Conservation (phyloP, 2,888 invertebrate species). For the Euclidia mi region DNA sequence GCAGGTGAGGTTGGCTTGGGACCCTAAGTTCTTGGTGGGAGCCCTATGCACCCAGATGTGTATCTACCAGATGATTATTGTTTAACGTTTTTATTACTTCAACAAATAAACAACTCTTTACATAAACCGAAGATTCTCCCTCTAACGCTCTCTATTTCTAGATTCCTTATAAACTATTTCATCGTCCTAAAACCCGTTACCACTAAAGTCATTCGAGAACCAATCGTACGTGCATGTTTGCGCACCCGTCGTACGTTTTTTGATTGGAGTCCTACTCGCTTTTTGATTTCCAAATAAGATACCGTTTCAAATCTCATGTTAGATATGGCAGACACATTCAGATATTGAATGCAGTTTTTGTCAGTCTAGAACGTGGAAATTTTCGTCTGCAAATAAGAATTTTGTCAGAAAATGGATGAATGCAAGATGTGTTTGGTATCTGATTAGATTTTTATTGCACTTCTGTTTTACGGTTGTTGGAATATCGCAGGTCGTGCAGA, state of each 20-base stretch:
- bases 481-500: not conserved
- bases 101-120: no score
- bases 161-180: no score
- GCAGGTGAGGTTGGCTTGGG: no score
- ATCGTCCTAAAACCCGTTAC: not conserved
- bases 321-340: conserved; percentile 54
- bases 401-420: conserved; percentile 44
- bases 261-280: conserved; percentile 64
- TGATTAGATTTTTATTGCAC: conserved; percentile 48
- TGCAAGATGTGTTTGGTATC: conserved; percentile 30
- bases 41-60: no score
- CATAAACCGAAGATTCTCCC: no score
- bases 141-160: not conserved
- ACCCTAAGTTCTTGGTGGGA: no score
- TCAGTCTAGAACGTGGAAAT: conserved; percentile 43
- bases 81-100: no score
- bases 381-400: conserved; percentile 45
- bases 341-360: conserved; percentile 66
- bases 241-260: conserved; percentile 62
- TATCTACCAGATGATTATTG: no score
- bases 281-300: conserved; percentile 82
- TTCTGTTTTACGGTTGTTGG: conserved; percentile 19
- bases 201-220: conserved; percentile 40
- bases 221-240: conserved; percentile 60
- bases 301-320: conserved; percentile 74